Conservation (phyloP, 2,113 vertebrate genomes). For the Circaetus cinerascens region DNA sequence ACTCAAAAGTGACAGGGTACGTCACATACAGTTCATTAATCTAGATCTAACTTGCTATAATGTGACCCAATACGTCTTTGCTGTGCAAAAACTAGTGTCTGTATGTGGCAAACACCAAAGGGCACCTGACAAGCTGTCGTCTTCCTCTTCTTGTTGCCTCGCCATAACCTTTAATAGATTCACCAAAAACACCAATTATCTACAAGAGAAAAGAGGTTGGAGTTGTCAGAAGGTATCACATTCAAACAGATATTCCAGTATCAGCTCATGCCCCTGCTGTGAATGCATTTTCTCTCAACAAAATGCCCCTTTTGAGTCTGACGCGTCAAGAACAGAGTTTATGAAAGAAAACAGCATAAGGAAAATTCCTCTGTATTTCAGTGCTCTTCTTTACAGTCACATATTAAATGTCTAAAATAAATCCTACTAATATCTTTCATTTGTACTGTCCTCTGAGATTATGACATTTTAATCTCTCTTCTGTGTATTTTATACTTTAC, state of each 20-base stretch:
- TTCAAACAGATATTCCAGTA: background rate
- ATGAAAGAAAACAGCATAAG: background rate
- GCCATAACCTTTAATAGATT: constrained; percentile 90
- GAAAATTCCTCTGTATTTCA: background rate
- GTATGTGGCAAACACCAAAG: background rate
- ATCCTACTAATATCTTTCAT: background rate
- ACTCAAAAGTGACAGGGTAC: background rate
- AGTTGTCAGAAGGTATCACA: background rate
- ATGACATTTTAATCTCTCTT: background rate
- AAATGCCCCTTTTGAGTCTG: background rate
- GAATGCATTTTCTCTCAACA: background rate
- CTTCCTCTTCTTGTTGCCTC: constrained; percentile 88
- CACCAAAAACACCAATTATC: constrained; percentile 89
- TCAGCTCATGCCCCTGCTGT: background rate
- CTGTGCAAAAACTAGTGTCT: background rate
- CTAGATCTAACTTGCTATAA: background rate
- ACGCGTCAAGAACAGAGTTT: background rate
- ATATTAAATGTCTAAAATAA: background rate
- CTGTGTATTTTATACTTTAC: background rate
- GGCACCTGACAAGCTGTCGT: constrained; percentile 90
- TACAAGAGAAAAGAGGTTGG: constrained; percentile 46
- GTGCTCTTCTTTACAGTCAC: background rate
- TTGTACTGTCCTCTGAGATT: background rate
- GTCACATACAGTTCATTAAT: background rate
- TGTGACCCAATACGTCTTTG: background rate